Evolutionary conservation across 2,888 invertebrate species (phyloP), one percentile per base, ranked within the genome.

Genomic region (Drosophila picticornis): DNA sequence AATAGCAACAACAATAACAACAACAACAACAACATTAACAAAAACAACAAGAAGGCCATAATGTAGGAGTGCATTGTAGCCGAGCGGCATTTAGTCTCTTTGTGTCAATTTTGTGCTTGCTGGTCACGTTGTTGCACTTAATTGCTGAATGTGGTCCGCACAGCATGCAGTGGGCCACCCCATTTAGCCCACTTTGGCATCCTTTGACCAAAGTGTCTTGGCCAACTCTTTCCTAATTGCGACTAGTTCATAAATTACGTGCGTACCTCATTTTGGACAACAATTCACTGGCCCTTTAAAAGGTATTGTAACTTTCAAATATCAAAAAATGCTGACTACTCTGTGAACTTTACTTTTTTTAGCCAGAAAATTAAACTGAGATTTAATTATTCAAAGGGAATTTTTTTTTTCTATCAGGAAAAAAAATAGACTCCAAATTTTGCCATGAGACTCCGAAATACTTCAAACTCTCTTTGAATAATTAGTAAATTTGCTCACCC

Each of bases 41-140:
- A 9, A 27, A 55, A 38, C 38, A 55, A 38, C 19, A 40, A n/a
- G n/a, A 38, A 11, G 9, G 10, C 1, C 27, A 31, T n/a, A 29
- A 40, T 5, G n/a, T 38, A 40, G 25, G 56, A 57, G 11, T 57
- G 57, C 57, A 57, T 57, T 57, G 57, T 57, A 10, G 43, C 57
- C 11, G 22, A 31, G 43, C 25, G 19, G 57, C 22, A 57, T 31
- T 32, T 19, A 31, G 16, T 57, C 22, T 31, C 16, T 57, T 57
- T 57, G 29, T 22, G 40, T 57, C 16, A 40, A 11, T 43, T 74
- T 77, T 77, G 63, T 74, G 77, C 70, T 81, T 82, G 80, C 83
- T 80, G 75, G 86, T 88, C 83, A 84, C 86, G 90, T 81, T 84
- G 78, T 69, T 79, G 88, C 83, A 83, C 83, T 88, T 89, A 84